Evolutionary conservation across 1,140 invertebrate species (phyloP), one percentile per base, ranked within the genome.

Genomic region (Pseudomyrmex cubaensis): DNA sequence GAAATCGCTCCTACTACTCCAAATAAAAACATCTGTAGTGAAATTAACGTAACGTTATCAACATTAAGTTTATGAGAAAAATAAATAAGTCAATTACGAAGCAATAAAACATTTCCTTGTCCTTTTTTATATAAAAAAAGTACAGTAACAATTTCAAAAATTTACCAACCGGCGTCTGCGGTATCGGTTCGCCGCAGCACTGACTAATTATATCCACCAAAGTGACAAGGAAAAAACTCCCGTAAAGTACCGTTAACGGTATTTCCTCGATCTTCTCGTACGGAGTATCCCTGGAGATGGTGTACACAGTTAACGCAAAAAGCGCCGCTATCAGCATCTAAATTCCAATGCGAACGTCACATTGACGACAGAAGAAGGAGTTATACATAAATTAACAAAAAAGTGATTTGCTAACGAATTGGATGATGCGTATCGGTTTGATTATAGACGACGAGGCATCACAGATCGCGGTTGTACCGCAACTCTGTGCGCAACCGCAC

Each of bases 181-280:
- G 83, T 70, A 92, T 91, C 9, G 91, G 91, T 83, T 92, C 91
- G 4, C 87, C 88, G 17, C 82, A 85, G 69, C 90, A 87, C 82
- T 92, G 91, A 52, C 91, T 91, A 10, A 92, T 86, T 57, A 92
- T 86, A 61, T 92, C 91, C 12, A 91, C 75, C 13, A 89, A 25
- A n/a, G 82, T 73, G 35, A 92, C 84, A 10, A 92, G 82, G 13
- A 89, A 25, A 63, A 90, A 91, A 54, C 72, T 82, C 0, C 82
- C 85, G 62, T 85, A 89, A 25, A 91, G 57, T 46, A 85, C 63
- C n/a, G 72, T 82, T 61, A 89, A 64, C 9, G 85, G 63, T 59
- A 90, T 72, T 3, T 62, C 86, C 20, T 87, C 82, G 10, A 61
- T 62, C 54, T 87, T 64, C 50, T 63, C 48, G 44, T 89, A 88